Percentiles rank a stretch among this genome's conserved stretches.
phyloP scores from a whole-genome alignment of 2,797 vertebrate genomes.

The Cercopithecus neglectus region DNA sequence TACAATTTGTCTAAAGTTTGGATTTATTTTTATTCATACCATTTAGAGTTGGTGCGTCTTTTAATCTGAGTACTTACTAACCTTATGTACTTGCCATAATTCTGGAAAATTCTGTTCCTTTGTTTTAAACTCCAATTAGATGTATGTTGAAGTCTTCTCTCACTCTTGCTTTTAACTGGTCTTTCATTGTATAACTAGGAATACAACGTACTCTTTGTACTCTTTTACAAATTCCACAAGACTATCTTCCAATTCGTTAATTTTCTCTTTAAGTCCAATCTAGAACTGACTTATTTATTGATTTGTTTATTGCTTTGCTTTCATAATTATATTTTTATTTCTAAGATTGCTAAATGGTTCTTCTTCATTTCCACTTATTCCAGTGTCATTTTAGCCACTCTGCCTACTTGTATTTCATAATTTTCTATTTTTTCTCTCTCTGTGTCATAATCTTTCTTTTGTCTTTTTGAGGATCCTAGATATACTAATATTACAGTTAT shows the following conservation, averaged over 20 bases:
- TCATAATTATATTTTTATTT: slow-evolving; percentile 20
- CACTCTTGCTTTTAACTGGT: neutral
- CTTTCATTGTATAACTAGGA: neutral
- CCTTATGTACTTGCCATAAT: neutral
- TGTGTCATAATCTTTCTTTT: neutral
- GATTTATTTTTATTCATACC: slow-evolving; percentile 9
- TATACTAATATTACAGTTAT: neutral
- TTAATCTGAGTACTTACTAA: neutral
- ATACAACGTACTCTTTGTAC: neutral
- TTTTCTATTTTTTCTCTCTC: neutral
- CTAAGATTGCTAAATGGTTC: neutral
- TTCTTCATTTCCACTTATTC: neutral
- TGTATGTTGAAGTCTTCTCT: neutral
- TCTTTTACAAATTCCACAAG: neutral
- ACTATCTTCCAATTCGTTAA: neutral
- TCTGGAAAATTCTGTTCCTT: neutral
- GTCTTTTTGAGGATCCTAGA: neutral
- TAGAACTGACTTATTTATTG: neutral
- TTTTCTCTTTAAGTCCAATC: slow-evolving; percentile 4
- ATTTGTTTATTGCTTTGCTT: neutral
- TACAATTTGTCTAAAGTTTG: neutral
- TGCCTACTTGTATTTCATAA: neutral
- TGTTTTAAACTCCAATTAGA: neutral
- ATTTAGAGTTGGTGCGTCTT: slow-evolving; percentile 8
- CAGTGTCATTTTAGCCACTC: neutral